A percentile compares a stretch with the other conserved stretches of the same genome.
Conservation (phyloP, 2,797 vertebrate species). For the Benthosema pterotum region DNA sequence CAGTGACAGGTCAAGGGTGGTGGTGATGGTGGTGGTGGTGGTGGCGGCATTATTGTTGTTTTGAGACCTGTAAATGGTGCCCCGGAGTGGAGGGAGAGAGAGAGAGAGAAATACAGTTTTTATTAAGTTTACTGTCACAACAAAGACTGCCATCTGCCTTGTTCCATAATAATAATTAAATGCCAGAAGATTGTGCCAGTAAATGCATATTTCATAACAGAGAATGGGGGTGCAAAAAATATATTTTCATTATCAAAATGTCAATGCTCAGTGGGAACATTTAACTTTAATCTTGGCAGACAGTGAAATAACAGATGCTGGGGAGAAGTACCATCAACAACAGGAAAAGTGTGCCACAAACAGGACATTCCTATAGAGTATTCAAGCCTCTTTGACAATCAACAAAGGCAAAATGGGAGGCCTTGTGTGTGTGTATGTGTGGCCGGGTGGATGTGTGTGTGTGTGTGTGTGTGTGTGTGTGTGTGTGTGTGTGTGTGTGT, state of each 20-base stretch:
- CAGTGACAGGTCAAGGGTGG: constrained; percentile 70
- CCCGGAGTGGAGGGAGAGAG: constrained; percentile 29
- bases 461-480: too few species aligned
- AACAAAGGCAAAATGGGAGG: constrained; percentile 33
- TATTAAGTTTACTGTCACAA: too few species aligned
- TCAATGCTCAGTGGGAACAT: constrained; percentile 15
- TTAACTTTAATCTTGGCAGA: constrained; percentile 43
- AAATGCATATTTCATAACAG: constrained; percentile 62
- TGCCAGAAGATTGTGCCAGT: constrained; percentile 12
- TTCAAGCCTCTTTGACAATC: constrained; percentile 37
- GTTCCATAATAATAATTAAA: background rate
- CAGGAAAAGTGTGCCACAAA: constrained; percentile 74
- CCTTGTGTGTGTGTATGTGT: constrained; percentile 22
- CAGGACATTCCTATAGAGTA: constrained; percentile 69
- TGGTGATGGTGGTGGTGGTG: constrained; percentile 54
- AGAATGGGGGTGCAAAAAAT: constrained; percentile 44
- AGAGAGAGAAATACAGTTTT: background rate
- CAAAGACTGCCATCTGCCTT: too few species aligned
- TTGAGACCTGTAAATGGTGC: constrained; percentile 54
- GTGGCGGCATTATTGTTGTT: constrained; percentile 63
- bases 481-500: too few species aligned
- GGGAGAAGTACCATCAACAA: constrained; percentile 60
- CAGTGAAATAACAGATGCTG: constrained; percentile 33
- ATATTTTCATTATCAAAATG: constrained; percentile 48
- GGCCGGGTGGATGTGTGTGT: background rate